Percentiles rank a stretch among this genome's conserved stretches.
Evolutionary conservation across 2,113 vertebrate genomes (phyloP).

Genomic region (Alethe castanea): DNA sequence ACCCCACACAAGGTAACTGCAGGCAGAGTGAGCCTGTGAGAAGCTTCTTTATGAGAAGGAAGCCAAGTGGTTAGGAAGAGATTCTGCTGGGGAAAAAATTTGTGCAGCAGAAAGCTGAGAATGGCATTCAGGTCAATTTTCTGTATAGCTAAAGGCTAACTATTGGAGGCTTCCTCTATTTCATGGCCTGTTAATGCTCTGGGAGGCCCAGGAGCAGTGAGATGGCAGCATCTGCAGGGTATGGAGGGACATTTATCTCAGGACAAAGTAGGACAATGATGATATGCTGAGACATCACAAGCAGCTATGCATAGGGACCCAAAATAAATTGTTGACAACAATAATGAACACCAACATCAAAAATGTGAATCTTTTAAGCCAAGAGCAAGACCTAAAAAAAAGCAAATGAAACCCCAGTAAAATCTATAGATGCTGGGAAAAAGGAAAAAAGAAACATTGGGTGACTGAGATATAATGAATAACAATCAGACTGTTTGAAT

Average conservation of each 20-base stretch:
- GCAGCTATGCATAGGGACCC: neutral
- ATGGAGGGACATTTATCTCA: neutral
- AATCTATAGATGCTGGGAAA: neutral
- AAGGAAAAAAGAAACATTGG: neutral
- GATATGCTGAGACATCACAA: neutral
- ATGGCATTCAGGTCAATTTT: neutral
- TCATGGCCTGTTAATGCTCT: neutral
- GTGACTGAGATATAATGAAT: neutral
- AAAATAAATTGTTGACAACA: neutral
- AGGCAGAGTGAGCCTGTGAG: neutral
- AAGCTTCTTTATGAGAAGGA: neutral
- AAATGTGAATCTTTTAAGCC: neutral
- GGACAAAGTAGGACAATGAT: neutral
- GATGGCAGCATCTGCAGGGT: neutral
- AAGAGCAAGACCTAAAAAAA: neutral
- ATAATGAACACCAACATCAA: neutral
- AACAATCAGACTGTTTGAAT: neutral
- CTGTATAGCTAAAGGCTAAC: neutral
- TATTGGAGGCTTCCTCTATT: neutral
- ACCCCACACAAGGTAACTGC: neutral
- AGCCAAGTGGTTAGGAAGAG: neutral
- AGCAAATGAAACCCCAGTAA: neutral
- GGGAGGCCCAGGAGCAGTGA: neutral
- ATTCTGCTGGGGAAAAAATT: neutral
- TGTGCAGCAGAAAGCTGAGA: neutral